Percentiles rank a stretch among this genome's conserved stretches.
Evolutionary conservation across 1,140 invertebrate species (phyloP).

Genomic region (Eueides isabella): DNA sequence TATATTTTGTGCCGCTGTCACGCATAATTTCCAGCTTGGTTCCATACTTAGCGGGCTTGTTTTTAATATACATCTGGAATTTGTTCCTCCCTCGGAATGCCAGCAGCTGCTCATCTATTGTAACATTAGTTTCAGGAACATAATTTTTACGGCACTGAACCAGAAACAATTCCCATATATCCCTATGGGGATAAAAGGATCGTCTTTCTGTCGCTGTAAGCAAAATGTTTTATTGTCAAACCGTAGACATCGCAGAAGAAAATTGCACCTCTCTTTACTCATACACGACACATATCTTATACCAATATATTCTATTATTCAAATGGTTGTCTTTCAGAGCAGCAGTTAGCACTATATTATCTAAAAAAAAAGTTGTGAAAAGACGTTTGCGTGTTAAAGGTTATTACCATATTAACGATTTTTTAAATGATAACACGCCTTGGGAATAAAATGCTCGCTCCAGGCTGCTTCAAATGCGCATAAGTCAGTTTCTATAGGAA

Average conservation of each 20-base stretch:
- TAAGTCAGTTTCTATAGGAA: too few relatives aligned
- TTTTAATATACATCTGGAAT: too few relatives aligned
- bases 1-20: background rate
- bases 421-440: too few relatives aligned
- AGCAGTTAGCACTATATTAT: background rate
- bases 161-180: conserved; percentile 7
- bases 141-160: background rate
- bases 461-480: too few relatives aligned
- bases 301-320: background rate
- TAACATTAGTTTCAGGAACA: background rate
- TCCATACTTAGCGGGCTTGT: conserved; percentile 15
- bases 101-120: conserved; percentile 14
- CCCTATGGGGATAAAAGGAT: background rate
- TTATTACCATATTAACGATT: too few relatives aligned
- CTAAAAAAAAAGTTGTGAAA: background rate
- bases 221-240: conserved; percentile 12
- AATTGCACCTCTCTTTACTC: conserved; percentile 9
- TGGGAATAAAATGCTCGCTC: too few relatives aligned
- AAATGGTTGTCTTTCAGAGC: conserved; percentile 22
- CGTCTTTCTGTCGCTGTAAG: background rate
- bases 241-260: conserved; percentile 8
- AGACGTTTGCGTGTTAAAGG: too few relatives aligned
- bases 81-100: conserved; percentile 1
- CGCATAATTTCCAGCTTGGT: background rate
- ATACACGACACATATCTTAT: background rate